phyloP scores from a whole-genome alignment of 2,113 vertebrate species.

The Carettochelys insculpta region DNA sequence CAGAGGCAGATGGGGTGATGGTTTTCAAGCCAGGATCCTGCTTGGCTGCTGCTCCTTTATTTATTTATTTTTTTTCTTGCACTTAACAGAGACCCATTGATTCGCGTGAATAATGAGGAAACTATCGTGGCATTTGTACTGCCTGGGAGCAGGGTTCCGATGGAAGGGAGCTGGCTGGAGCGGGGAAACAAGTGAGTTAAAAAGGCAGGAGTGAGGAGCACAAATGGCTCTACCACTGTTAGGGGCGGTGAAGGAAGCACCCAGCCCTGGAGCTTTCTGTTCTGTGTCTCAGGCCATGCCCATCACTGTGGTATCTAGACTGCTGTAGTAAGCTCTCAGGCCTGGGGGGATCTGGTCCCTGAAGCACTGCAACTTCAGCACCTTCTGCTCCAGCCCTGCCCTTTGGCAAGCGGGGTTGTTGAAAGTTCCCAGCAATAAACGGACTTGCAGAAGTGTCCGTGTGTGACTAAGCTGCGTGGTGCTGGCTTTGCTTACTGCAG shows the following conservation, averaged over 20 bases:
- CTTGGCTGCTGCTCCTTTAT: neutral
- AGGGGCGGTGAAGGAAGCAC: neutral
- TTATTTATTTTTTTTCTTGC: neutral
- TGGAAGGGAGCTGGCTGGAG: neutral
- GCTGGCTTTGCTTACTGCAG: neutral
- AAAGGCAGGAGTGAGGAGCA: neutral
- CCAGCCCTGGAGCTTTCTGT: neutral
- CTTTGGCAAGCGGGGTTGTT: neutral
- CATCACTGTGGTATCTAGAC: neutral
- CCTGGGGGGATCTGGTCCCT: neutral
- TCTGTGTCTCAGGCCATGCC: neutral
- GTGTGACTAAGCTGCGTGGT: neutral
- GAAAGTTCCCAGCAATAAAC: neutral
- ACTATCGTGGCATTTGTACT: neutral
- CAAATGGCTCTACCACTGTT: too few species aligned
- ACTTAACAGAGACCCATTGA: neutral
- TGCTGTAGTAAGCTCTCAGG: neutral
- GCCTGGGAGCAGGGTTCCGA: neutral
- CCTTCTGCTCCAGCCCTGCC: too few species aligned
- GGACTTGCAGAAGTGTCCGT: neutral
- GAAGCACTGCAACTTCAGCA: neutral
- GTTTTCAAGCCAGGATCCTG: neutral
- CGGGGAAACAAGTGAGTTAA: neutral
- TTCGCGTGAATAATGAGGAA: neutral
- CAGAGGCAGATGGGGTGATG: too few species aligned